Evolutionary conservation across 2,888 invertebrate genomes (phyloP), one percentile per base, ranked within the genome.

Genomic region (Melanchra persicariae): DNA sequence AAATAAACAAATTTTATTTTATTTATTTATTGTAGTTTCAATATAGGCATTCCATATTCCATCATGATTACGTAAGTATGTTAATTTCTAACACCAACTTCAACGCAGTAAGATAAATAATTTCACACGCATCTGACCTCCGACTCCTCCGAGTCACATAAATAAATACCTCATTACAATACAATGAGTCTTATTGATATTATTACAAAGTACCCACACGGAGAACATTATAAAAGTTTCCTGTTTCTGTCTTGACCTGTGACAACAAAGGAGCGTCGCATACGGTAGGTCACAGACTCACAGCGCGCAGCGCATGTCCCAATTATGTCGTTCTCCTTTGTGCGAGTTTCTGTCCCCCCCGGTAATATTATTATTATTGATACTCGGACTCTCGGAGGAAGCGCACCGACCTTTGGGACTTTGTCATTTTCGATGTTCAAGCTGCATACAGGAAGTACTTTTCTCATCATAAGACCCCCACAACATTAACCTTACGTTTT

Each of bases 261-360:
- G 72, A 55, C 72, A 77, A 34, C 30, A 12, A 24, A 5, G 19
- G n/a, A n/a, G 15, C 45, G 40, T 17, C n/a, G 9, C 24, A 43
- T 17, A 37, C 24, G 59, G 49, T 17, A 66, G 72, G 66, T 77
- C 58, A 62, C 15, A 22, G 24, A 2, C 49, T 47, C 26, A 74
- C 49, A 43, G 75, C 54, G 58, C 26, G 67, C 49, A 43, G 75
- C 54, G 58, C 76, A 72, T 72, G 58, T 30, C 43, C 57, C 71
- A 77, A 77, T 65, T 58, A 58, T 19, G 24, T 24, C 17, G 49
- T 34, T 15, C 49, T 59, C 30, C 17, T 15, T 22, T 54, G 30
- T 26, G 54, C 26, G 51, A 72, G 15, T 40, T 40, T 30, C n/a
- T 24, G 52, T n/a, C 54, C 40, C 66, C 43, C 45, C 19, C 51